These are phyloP conservation scores for Hafferia zeledoni DNA, from an alignment of 2,797 vertebrate genomes.

Conservation along the genomic window DNA sequence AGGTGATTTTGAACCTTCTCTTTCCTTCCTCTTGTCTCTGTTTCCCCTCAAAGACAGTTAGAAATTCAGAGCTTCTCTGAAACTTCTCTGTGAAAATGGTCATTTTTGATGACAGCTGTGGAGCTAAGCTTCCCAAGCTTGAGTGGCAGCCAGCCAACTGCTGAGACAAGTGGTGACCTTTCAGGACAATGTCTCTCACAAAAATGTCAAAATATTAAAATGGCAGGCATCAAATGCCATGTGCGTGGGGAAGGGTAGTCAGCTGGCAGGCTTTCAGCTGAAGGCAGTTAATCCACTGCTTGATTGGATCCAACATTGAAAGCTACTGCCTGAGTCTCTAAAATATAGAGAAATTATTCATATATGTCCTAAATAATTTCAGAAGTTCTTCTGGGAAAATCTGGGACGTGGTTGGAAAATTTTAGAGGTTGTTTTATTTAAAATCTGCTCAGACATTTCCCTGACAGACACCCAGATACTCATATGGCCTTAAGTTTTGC, in stretches of 20 bases:
- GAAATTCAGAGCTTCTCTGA: not conserved
- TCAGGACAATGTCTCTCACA: constrained; percentile 28
- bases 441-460: not conserved
- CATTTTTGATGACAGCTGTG: constrained; percentile 32
- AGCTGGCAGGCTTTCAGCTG: constrained; percentile 23
- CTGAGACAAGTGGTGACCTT: constrained; percentile 61
- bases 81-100: constrained; percentile 10
- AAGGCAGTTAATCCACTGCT: constrained; percentile 32
- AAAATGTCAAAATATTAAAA: constrained; percentile 58
- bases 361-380: not conserved
- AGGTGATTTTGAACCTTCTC: not conserved
- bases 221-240: constrained; percentile 32
- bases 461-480: not conserved
- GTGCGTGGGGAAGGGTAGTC: not conserved
- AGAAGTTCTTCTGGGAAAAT: not conserved
- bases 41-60: not conserved
- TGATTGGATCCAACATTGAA: constrained; percentile 34
- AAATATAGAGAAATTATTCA: not conserved
- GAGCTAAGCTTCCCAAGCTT: constrained; percentile 5
- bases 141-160: constrained; percentile 37
- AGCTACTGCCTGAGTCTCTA: not conserved
- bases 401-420: not conserved
- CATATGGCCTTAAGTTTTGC: not conserved
- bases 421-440: not conserved
- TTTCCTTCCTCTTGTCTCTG: not conserved